Base-by-base conservation (phyloP, 2,797 vertebrate genomes). In the Coranthus polyacanthus region DNA sequence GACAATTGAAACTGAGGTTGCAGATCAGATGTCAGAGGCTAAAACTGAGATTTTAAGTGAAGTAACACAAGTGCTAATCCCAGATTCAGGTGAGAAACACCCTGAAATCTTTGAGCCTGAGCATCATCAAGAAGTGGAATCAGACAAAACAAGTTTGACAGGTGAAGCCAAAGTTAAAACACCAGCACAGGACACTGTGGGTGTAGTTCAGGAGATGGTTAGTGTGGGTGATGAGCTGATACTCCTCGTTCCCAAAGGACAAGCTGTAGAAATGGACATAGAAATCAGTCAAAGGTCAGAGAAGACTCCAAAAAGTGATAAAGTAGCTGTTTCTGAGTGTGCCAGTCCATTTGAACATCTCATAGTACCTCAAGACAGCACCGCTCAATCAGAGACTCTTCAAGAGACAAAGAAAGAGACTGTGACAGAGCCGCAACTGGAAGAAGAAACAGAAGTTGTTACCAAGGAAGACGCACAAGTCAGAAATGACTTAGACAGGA, bases 161-260 rank as follows among this genome's bases (percentile, higher is more conserved):
- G 51, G 43, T 62, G 72, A 70, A 43, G 10, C n/a, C 18, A 58
- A 50, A 57, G 46, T 64, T 24, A 20, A 74, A 68, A 36, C 10
- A 12, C 9, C 45, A 2, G 18, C 62, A 53, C 68, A 51, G n/a
- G 70, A 83, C 13, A 11, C 6, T 38, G 39, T 8, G 29, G 8
- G 20, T n/a, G 42, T 15, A 29, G 57, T 59, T 42, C 73, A 81
- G 50, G 81, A 86, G 13, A 56, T 3, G 37, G 63, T 75, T 13
- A 68, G 16, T 34, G 53, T 29, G 24, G 68, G 29, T 1, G 79
- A 84, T 26, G 85, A 89, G 24, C 44, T 93, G 10, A 58, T 91
- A 49, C 50, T 92, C 39, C 64, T 89, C 0, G 84, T 92, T 17
- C 88, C 92, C 8, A 91, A 86, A 83, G 90, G 92, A 61, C 77